Percentiles rank a stretch among this genome's conserved stretches.
These are phyloP conservation scores for Drosophila testacea DNA, from an alignment of 2,888 invertebrate species.

Conservation along the genomic window DNA sequence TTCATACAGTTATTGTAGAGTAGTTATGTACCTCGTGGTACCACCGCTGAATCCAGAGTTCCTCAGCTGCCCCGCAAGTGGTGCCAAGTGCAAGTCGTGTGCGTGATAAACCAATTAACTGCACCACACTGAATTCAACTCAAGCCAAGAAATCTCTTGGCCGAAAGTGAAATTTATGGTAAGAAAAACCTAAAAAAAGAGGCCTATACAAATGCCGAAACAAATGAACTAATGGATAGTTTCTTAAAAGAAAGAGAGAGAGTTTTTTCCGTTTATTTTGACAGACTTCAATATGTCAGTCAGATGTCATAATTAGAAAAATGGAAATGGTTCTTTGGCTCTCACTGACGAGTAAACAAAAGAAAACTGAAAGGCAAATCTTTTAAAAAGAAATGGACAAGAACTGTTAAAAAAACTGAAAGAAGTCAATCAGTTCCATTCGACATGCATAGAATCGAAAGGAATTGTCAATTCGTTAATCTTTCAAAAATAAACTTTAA, in stretches of 20 bases:
- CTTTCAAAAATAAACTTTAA: neutral
- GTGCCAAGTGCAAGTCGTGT: slow-evolving; percentile 71
- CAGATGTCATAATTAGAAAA: slow-evolving; percentile 59
- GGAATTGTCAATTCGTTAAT: neutral
- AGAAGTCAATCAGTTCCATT: slow-evolving; percentile 6
- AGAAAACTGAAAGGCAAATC: slow-evolving; percentile 35
- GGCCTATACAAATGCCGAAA: slow-evolving; percentile 14
- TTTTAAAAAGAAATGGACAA: neutral
- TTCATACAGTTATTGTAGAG: slow-evolving; percentile 48
- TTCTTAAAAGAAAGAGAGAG: slow-evolving; percentile 14
- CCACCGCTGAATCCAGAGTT: slow-evolving; percentile 17
- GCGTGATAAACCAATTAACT: slow-evolving; percentile 80
- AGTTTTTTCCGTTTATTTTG: slow-evolving; percentile 49
- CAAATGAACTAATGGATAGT: slow-evolving; percentile 44
- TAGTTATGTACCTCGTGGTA: slow-evolving; percentile 28
- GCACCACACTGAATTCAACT: slow-evolving; percentile 35
- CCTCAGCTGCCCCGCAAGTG: slow-evolving; percentile 20
- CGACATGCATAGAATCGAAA: neutral
- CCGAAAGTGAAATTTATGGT: slow-evolving; percentile 56
- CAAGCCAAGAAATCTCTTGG: slow-evolving; percentile 40
- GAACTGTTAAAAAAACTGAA: slow-evolving; percentile 12
- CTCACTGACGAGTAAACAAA: slow-evolving; percentile 28
- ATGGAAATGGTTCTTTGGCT: slow-evolving; percentile 26
- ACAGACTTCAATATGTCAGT: slow-evolving; percentile 52
- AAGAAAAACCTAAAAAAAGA: slow-evolving; percentile 16